phyloP scores from a whole-genome alignment of 2,888 invertebrate genomes.

The Melinopterus prodromus region DNA sequence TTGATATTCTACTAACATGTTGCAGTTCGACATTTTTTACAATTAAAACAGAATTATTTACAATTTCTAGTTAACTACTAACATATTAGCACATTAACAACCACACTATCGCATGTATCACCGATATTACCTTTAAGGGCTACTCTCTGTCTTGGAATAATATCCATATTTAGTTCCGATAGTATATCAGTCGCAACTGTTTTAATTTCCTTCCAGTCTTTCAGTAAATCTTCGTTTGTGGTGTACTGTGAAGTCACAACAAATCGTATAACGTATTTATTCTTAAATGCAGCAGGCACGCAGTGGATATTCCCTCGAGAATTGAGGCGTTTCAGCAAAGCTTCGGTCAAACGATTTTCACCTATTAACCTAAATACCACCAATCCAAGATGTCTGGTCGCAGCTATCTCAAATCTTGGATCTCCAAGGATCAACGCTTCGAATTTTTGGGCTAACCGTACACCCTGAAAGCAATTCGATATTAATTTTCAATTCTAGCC shows the following conservation, averaged over 20 bases:
- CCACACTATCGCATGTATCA: neutral
- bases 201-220: conserved; percentile 89
- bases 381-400: conserved; percentile 84
- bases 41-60: too few relatives aligned
- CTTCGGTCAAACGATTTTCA: conserved; percentile 88
- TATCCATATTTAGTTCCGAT: conserved; percentile 66
- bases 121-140: conserved; percentile 74
- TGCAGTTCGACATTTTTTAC: too few relatives aligned
- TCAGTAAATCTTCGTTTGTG: conserved; percentile 77
- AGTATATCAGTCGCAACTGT: conserved; percentile 76
- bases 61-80: neutral
- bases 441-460: conserved; percentile 88
- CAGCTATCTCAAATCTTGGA: conserved; percentile 89
- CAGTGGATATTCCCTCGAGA: conserved; percentile 89
- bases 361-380: conserved; percentile 91
- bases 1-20: too few relatives aligned
- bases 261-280: conserved; percentile 89
- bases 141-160: conserved; percentile 68
- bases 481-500: neutral
- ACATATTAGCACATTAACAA: neutral
- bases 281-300: conserved; percentile 93
- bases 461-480: conserved; percentile 69
- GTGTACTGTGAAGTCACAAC: conserved; percentile 92
- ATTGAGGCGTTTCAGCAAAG: conserved; percentile 86
- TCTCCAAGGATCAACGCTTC: conserved; percentile 87